Base-by-base conservation (phyloP, 2,113 vertebrate genomes). In the Carollia perspicillata region DNA sequence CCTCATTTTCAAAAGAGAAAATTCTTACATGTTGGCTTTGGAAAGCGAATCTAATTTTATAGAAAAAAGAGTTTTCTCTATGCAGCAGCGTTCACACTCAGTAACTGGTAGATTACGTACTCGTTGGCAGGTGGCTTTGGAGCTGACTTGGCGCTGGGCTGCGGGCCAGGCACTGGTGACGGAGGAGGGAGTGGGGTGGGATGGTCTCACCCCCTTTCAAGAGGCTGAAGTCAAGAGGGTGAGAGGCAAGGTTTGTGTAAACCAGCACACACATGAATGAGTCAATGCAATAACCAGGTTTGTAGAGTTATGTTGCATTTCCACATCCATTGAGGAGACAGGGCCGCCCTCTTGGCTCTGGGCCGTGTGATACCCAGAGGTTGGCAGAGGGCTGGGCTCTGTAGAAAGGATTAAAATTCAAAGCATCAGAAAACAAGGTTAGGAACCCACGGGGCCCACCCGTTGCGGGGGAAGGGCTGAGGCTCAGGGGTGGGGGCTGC, bases 81-180 rank as follows among this genome's bases (percentile, higher is more conserved):
- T 28, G 4, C 0, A 12, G 47, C 6, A 47, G 4, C 5, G 6
- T 51, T 49, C 66, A 60, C 1, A 33, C 7, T 63, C 14, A 5
- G 40, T 22, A 74, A 55, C 37, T 0, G 0, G 33, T 30, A 60
- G 79, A 26, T 4, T 5, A 13, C 40, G 35, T 71, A 55, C 33
- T 65, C 51, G 44, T 53, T 81, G 20, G 12, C n/a, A 44, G 42
- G n/a, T 13, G 7, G 35, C 33, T 9, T 22, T 13, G 0, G 30
- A n/a, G 66, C 22, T 0, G 0, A 1, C 18, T 7, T 0, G 0
- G 8, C n/a, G 26, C 63, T 7, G 68, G 71, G 44, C 9, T 0
- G 22, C 0, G 0, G 0, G 81, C 79, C 47, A 51, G 14, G 5
- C 7, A 0, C 0, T 0, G 47, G 26, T 8, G 1, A 20, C 1